Evolutionary conservation across 2,113 vertebrate species (phyloP), one percentile per base, ranked within the genome.

Genomic region (Nematolebias whitei): DNA sequence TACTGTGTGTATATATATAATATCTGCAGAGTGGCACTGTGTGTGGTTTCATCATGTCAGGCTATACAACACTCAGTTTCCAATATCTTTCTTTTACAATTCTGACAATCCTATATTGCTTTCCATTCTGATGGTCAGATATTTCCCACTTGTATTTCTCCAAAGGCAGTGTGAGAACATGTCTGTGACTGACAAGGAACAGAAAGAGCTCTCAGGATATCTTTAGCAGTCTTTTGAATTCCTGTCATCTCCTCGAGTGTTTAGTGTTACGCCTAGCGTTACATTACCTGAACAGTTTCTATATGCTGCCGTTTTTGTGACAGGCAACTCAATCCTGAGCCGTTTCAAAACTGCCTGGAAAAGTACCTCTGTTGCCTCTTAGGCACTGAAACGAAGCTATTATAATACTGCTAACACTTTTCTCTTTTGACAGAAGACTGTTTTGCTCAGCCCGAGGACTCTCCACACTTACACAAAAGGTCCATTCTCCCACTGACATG

Each of bases 381-480:
- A 59, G 76, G 71, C 68, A 60, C 13, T 63, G 76, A 84, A 84
- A 85, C 63, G 68, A 83, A 83, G 76, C 56, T 63, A 76, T 69
- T 73, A 45, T 65, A 85, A 72, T 60, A 56, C 18, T 66, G 50
- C 59, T 49, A 68, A 68, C 61, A 74, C 64, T 71, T 58, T 63
- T 80, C 44, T 43, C 45, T 58, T 68, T 80, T 76, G 73, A 79
- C 60, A 68, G 44, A 67, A 35, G 44, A 57, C 59, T 57, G 26
- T 74, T 76, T 78, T 57, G 47, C 64, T 74, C 26, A 54, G 66
- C 62, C 60, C 64, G 63, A 62, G 64, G 51, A 63, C 65, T 80
- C 79, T 83, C 76, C 71, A 51, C 19, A 14, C 55, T 72, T 47
- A 80, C 80, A 91, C 87, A 90, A 90, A 84, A 85, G 75, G 71